phyloP scores from a whole-genome alignment of 2,113 vertebrate species.

The Andinoacara biseriatus region DNA sequence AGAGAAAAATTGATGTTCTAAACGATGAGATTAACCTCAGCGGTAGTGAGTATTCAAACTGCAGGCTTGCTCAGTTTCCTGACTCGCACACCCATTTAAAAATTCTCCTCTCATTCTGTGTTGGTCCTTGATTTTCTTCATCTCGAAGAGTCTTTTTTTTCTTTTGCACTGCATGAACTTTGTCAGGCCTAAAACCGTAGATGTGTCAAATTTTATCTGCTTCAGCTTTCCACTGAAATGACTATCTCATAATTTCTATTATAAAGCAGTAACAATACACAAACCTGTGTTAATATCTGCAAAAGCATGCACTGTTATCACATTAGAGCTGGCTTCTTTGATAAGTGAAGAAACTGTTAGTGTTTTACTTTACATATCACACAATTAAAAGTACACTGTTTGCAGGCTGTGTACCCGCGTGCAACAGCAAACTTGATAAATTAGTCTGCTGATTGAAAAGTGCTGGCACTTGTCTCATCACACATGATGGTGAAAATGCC shows the following conservation, averaged over 20 bases:
- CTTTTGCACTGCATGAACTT: neutral
- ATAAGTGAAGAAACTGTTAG: neutral
- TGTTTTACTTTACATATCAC: neutral
- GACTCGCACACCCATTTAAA: neutral
- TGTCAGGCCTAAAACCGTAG: neutral
- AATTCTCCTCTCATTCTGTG: neutral
- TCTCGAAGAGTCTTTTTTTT: slow-evolving; percentile 6
- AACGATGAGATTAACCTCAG: neutral
- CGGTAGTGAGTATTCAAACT: neutral
- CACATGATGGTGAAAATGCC: neutral
- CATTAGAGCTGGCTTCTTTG: neutral
- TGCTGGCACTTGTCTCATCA: slow-evolving; percentile 7
- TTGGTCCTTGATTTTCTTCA: neutral
- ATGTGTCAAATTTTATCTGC: neutral
- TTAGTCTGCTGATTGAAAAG: slow-evolving; percentile 10
- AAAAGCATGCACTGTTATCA: neutral
- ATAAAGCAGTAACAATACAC: neutral
- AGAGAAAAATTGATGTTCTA: neutral
- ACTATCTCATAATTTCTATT: neutral
- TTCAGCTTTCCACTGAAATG: neutral
- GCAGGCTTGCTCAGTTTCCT: slow-evolving; percentile 4
- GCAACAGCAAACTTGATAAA: neutral
- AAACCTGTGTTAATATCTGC: neutral
- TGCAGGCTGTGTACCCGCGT: neutral
- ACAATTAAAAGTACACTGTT: neutral